phyloP scores from a whole-genome alignment of 2,797 vertebrate genomes.

The Amazona finschi region DNA sequence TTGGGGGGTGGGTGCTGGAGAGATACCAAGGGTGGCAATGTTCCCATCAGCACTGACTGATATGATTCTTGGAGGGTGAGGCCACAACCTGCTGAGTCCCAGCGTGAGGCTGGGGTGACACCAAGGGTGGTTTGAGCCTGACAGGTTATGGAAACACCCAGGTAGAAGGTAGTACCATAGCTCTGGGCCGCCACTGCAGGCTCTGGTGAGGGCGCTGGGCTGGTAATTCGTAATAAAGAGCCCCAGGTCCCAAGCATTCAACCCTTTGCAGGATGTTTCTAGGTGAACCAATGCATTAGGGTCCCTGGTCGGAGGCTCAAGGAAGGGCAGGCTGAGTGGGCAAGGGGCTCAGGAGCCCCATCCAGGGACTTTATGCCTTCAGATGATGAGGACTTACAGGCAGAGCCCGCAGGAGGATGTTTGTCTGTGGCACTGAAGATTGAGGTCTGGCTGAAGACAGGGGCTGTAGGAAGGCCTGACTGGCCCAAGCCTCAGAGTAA shows the following conservation, averaged over 20 bases:
- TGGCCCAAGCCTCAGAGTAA: background rate
- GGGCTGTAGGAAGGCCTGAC: background rate
- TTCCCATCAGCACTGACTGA: background rate
- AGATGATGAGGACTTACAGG: background rate
- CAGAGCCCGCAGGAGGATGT: background rate
- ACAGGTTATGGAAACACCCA: background rate
- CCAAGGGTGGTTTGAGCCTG: background rate
- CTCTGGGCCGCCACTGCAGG: rapidly evolving
- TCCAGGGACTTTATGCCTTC: background rate
- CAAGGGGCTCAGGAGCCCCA: background rate
- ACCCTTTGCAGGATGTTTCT: background rate
- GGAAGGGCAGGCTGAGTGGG: background rate
- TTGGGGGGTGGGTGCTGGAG: no score
- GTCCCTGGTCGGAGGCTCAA: background rate
- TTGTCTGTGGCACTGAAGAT: background rate
- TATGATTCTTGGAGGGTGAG: rapidly evolving
- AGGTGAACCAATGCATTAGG: background rate
- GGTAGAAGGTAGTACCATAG: background rate
- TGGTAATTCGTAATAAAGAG: background rate
- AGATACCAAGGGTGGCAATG: background rate
- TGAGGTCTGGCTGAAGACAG: background rate
- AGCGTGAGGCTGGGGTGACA: background rate
- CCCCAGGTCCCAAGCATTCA: background rate
- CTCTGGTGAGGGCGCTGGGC: background rate
- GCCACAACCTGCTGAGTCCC: background rate